Percentiles rank a stretch among this genome's conserved stretches.
phyloP scores from a whole-genome alignment of 2,888 invertebrate genomes.

The Petrolisthes cinctipes region DNA sequence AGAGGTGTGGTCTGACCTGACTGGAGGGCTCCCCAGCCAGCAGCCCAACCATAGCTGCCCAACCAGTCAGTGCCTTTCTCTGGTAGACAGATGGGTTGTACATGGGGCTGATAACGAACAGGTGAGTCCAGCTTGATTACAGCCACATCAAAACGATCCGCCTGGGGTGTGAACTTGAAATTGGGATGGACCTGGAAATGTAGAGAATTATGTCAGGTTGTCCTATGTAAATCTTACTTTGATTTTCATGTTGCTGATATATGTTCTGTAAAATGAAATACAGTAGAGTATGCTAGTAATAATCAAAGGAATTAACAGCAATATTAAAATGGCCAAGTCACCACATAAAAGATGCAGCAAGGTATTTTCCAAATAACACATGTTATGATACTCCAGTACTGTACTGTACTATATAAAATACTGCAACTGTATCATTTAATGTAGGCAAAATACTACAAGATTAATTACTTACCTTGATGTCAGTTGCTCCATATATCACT shows the following conservation, averaged over 20 bases:
- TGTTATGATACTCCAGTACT: no score
- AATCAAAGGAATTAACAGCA: no score
- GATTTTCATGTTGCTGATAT: no score
- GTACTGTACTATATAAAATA: no score
- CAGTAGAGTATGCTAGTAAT: no score
- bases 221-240: no score
- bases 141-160: conserved; percentile 88
- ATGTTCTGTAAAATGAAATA: no score
- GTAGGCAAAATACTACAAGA: no score
- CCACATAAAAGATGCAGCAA: no score
- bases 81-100: conserved; percentile 90
- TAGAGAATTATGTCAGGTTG: neutral
- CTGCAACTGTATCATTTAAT: no score
- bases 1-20: conserved; percentile 71
- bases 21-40: conserved; percentile 90
- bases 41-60: conserved; percentile 92
- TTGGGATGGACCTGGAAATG: conserved; percentile 79
- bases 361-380: no score
- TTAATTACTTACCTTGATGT: conserved; percentile 76
- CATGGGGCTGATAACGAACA: conserved; percentile 77
- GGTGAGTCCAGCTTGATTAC: conserved; percentile 85
- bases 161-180: conserved; percentile 88
- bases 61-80: conserved; percentile 90
- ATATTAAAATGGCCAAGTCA: no score
- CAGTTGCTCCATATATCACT: conserved; percentile 90